Evolutionary conservation across 2,113 vertebrate genomes (phyloP).

Genomic region (Oreochromis spilurus): DNA sequence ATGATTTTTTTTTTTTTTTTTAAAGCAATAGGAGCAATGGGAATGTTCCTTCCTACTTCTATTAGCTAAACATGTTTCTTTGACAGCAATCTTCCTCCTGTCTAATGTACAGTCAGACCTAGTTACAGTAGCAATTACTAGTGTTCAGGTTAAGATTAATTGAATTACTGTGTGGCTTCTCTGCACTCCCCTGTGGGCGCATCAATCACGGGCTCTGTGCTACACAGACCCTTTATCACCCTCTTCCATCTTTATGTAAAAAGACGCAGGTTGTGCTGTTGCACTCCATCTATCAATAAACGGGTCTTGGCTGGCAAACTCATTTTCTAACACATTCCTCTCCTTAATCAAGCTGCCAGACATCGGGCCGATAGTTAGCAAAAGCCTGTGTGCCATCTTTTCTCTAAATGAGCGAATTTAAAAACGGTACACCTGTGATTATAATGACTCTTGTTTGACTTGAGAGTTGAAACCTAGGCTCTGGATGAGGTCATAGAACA

Average conservation of each 20-base stretch:
- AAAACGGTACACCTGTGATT: background rate
- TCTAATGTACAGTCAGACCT: conserved; percentile 59
- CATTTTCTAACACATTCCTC: conserved; percentile 61
- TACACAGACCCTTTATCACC: conserved; percentile 51
- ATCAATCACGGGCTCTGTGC: conserved; percentile 61
- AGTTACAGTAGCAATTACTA: conserved; percentile 72
- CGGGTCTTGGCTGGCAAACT: conserved; percentile 50
- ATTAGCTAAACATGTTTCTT: conserved; percentile 57
- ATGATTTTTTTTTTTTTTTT: conserved; percentile 15
- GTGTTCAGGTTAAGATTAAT: conserved; percentile 72
- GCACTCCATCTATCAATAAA: conserved; percentile 69
- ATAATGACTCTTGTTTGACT: background rate
- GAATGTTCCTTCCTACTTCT: conserved; percentile 64
- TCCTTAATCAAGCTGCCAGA: conserved; percentile 59
- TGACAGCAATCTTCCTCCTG: conserved; percentile 67
- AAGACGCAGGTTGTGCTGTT: conserved; percentile 52
- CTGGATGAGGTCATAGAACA: background rate
- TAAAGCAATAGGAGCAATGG: conserved; percentile 55
- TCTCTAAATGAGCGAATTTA: background rate
- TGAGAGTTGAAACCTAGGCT: background rate
- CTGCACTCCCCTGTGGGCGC: conserved; percentile 49
- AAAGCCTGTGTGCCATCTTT: conserved; percentile 11
- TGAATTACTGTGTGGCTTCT: conserved; percentile 68
- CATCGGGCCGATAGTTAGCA: conserved; percentile 6
- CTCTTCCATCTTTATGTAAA: conserved; percentile 68